Evolutionary conservation across 1,140 invertebrate genomes (phyloP), one percentile per base, ranked within the genome.

Genomic region (Cheumatopsyche charites): DNA sequence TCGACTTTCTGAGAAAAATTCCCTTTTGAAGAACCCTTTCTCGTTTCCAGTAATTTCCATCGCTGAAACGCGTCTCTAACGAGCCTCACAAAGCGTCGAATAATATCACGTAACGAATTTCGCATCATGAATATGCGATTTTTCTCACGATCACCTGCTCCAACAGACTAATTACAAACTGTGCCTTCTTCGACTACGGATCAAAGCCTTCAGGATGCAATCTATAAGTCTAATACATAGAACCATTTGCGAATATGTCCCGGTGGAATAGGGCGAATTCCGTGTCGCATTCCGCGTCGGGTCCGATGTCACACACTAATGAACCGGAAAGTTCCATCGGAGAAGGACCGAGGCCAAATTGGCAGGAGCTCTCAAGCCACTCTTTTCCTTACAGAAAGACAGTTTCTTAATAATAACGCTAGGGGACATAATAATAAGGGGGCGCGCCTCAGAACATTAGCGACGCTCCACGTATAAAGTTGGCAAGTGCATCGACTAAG

Each of bases 271-370:
- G 29, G 29, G 9, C 9, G 29, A 3, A 36, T 36, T 36, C 29
- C 29, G 29, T 36, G 29, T 36, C 29, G 29, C 29, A 36, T 36
- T 41, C 15, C 36, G 36, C 62, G 11, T 63, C 62, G n/a, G 55
- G 9, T 58, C 19, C 23, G 55, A 47, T 47, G 66, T 55, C 66
- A 55, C 66, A 68, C 66, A 25, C 47, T 68, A 68, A 68, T 68
- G 66, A 68, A 68, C 66, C 66, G 47, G 66, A 68, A 68, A 68
- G 42, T 66, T 66, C 15, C 29, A 23, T 43, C 21, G 63, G 21
- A 9, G 29, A 36, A 3, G 21, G 55, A 26, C 19, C 13, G 55
- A n/a, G n/a, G 47, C 58, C 29, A n/a, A 62, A 42, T 42, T 42
- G 29, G 62, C 62, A 19, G 47, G 13, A 13, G 4, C 17, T 25